These are phyloP conservation scores for Seriola aureovittata DNA, from an alignment of 2,113 vertebrate genomes.

Conservation along the genomic window DNA sequence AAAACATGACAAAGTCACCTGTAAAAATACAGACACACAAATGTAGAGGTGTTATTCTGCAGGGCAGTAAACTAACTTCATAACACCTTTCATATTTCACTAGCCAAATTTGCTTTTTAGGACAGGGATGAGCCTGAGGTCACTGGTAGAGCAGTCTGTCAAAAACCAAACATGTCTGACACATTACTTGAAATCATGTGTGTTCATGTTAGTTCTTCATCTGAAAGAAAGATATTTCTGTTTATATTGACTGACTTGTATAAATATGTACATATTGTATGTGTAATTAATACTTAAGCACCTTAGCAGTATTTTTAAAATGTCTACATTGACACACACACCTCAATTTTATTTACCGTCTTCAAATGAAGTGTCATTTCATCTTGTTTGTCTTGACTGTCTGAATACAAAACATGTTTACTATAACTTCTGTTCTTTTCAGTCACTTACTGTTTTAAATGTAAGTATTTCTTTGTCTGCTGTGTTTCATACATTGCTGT, in stretches of 20 bases:
- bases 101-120: conserved; percentile 26
- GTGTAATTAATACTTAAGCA: conserved; percentile 36
- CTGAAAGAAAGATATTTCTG: not conserved
- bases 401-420: conserved; percentile 44
- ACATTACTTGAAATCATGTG: not conserved
- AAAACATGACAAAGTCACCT: conserved; percentile 57
- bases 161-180: not conserved
- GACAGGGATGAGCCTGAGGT: not conserved
- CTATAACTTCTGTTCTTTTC: conserved; percentile 11
- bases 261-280: conserved; percentile 64
- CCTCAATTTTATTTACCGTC: conserved; percentile 42
- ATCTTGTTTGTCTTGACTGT: conserved; percentile 3
- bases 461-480: conserved; percentile 36
- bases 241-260: conserved; percentile 45
- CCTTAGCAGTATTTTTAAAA: conserved; percentile 38
- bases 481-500: conserved; percentile 41
- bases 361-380: conserved; percentile 42
- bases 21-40: not conserved
- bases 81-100: conserved; percentile 1
- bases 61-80: not conserved
- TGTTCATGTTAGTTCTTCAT: not conserved
- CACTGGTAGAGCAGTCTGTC: not conserved
- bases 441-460: conserved; percentile 24
- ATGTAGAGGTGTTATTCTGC: not conserved
- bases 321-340: conserved; percentile 41